Base-by-base conservation (phyloP, 2,797 vertebrate genomes). In the Lepus oiostolus region DNA sequence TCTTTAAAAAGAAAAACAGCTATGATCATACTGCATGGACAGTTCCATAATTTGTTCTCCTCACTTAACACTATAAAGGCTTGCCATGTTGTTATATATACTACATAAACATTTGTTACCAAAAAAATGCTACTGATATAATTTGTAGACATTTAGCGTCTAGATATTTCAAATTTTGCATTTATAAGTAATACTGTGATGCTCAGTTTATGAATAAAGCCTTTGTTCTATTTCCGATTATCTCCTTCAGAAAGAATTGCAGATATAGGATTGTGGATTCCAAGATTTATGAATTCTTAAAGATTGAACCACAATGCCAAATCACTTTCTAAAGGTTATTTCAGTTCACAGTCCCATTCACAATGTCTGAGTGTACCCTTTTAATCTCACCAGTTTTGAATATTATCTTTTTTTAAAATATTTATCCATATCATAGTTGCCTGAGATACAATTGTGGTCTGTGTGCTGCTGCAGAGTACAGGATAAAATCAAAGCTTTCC, bases 351-450 rank as follows among this genome's bases (percentile, higher is more conserved):
- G 30, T 68, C 70, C 26, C 28, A 91, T 35, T 88, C 28, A 92
- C 12, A 63, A 71, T 32, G 52, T 93, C 84, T 95, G 14, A n/a
- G 30, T 94, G 83, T 62, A 77, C 35, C 17, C 32, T 87, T 95
- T 88, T 96, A 24, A 96, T 86, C 79, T 91, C 76, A 88, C 32
- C 65, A 90, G 79, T 17, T 52, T 63, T 92, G 74, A 88, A 68
- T 88, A 77, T 42, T 95, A 83, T 85, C 79, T 85, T 88, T 95
- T 79, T 85, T 82, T 30, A 62, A 93, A 95, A 94, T 93, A 93
- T 94, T 96, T 96, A 85, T 76, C 83, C 75, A 92, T 85, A 90
- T 21, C 88, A 84, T 77, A 84, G 71, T 16, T 65, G 88, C 62
- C 26, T 65, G 63, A 96, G 85, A 91, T 50, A 85, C 17, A 77